These are phyloP conservation scores for Heterodera schachtii DNA, from an alignment of 1,140 invertebrate species.

Conservation along the genomic window DNA sequence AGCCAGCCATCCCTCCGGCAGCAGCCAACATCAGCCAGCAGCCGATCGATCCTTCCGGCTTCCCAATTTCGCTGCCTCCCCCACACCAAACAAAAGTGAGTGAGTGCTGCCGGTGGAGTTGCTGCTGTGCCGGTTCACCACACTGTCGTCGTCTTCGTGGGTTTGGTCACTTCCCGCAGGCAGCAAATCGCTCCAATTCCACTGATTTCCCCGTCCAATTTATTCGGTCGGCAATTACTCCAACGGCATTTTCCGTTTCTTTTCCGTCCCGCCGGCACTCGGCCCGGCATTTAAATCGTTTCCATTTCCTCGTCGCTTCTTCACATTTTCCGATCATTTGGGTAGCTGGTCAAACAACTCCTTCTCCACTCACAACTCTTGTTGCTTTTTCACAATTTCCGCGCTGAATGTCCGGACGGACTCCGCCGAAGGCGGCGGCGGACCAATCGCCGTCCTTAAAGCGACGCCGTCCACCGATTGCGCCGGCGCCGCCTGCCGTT, in stretches of 20 bases:
- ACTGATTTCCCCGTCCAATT: background rate
- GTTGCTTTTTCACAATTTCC: slow-evolving; percentile 4
- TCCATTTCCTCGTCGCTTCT: background rate
- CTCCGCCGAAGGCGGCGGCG: slow-evolving; percentile 7
- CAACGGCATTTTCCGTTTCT: too few species aligned
- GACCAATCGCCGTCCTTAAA: background rate
- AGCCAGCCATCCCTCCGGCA: background rate
- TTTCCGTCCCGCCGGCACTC: background rate
- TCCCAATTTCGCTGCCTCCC: background rate
- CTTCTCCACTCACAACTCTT: too few species aligned
- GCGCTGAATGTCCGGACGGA: slow-evolving; percentile 20
- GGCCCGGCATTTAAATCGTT: slow-evolving; percentile 8
- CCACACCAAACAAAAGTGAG: background rate
- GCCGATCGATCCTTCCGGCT: background rate
- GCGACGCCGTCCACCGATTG: slow-evolving; percentile 8
- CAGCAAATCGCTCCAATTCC: background rate
- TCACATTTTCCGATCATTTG: background rate
- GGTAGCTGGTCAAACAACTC: background rate
- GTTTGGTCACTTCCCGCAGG: background rate
- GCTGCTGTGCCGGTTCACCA: background rate
- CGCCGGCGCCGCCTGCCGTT: background rate
- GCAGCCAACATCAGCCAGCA: too few species aligned
- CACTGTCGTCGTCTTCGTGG: background rate
- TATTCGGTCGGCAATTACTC: too few species aligned
- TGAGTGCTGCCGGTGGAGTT: background rate